phyloP scores from a whole-genome alignment of 1,140 invertebrate genomes.

The Drosophila varians region DNA sequence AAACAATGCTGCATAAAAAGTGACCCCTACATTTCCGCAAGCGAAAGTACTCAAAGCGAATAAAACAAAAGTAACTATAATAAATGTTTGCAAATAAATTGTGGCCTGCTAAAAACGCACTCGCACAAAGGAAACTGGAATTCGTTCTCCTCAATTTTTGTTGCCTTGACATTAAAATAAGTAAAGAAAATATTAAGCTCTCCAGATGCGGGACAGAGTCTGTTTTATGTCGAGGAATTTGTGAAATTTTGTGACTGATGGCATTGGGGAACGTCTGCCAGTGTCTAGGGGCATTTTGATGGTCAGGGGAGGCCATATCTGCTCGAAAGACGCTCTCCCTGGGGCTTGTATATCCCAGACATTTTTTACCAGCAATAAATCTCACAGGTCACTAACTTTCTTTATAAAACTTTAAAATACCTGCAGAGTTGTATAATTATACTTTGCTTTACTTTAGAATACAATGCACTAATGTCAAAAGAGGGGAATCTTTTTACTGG shows the following conservation, averaged over 20 bases:
- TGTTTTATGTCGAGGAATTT: conserved; percentile 74
- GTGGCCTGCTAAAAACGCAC: conserved; percentile 62
- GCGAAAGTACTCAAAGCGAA: conserved; percentile 70
- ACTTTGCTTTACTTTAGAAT: neutral
- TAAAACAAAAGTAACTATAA: conserved; percentile 81
- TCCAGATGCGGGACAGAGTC: conserved; percentile 54
- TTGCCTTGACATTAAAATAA: conserved; percentile 71
- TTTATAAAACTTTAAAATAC: neutral
- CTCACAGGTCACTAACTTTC: neutral
- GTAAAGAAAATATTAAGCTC: conserved; percentile 53
- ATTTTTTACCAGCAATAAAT: neutral
- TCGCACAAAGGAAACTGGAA: conserved; percentile 10
- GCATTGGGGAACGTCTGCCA: conserved; percentile 22
- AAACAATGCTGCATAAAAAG: conserved; percentile 77
- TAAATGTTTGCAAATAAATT: conserved; percentile 81
- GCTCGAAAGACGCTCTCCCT: neutral
- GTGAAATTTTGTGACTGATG: conserved; percentile 72
- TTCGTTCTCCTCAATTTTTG: conserved; percentile 35
- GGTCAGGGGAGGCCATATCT: neutral
- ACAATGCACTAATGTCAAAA: neutral
- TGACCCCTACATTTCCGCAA: conserved; percentile 22
- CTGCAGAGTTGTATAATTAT: neutral
- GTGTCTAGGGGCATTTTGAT: conserved; percentile 2
- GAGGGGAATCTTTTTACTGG: no score
- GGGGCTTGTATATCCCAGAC: neutral